Evolutionary conservation across 2,888 invertebrate species (phyloP).

Genomic region (Dugesia japonica): DNA sequence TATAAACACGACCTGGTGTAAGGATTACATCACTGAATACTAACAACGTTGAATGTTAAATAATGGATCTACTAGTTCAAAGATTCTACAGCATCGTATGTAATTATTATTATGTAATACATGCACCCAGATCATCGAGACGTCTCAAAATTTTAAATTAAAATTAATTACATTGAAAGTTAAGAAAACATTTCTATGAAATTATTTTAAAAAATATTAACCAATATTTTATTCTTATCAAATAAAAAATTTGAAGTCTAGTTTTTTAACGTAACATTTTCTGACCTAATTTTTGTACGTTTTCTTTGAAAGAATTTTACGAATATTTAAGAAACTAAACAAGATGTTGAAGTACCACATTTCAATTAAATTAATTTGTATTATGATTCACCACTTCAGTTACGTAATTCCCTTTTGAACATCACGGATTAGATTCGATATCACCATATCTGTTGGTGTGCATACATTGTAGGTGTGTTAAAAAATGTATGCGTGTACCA

Average conservation of each 20-base stretch:
- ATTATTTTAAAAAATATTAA: too few relatives aligned
- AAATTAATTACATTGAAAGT: too few relatives aligned
- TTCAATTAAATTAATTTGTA: not conserved
- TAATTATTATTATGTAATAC: not conserved
- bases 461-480: not conserved
- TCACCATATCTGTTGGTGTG: conserved; percentile 20
- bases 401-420: conserved; percentile 5
- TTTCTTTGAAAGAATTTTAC: too few relatives aligned
- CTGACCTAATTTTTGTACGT: too few relatives aligned
- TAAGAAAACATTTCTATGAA: too few relatives aligned
- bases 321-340: too few relatives aligned
- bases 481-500: not conserved
- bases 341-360: too few relatives aligned
- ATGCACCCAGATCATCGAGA: conserved; percentile 8
- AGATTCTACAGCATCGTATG: conserved; percentile 20
- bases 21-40: conserved; percentile 1
- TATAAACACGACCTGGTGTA: conserved; percentile 20
- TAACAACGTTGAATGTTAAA: conserved; percentile 20
- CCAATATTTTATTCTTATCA: too few relatives aligned
- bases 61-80: conserved; percentile 20
- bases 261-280: too few relatives aligned
- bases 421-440: conserved; percentile 8
- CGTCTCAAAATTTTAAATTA: not conserved
- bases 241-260: too few relatives aligned
- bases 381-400: not conserved